Evolutionary conservation across 2,888 invertebrate species (phyloP), one percentile per base, ranked within the genome.

Genomic region (Lasioglossum oenotherae): DNA sequence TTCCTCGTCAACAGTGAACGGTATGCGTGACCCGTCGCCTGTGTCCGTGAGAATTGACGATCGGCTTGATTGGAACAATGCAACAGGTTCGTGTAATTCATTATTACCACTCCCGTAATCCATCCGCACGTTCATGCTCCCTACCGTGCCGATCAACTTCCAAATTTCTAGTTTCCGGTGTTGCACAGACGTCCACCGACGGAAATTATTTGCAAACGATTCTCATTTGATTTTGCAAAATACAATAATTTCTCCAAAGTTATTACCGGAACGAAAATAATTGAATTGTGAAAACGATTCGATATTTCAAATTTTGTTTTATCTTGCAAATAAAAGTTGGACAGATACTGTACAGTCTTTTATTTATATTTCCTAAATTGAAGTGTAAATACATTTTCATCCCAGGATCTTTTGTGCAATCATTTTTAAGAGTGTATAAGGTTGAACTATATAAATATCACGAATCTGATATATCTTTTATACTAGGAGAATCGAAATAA

Each of bases 81-180:
- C 71, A 71, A 71, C 71, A 71, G 71, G 71, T 71, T 41, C 41
- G 71, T 41, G 38, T 71, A 71, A 41, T 71, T 71, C 71, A 38
- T 71, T 41, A 71, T 41, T 71, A n/a, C 38, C 38, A 14, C 71
- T 71, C 38, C 57, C 23, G 23, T 71, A n/a, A 71, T 41, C 38
- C 41, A 12, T 12, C 31, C 64, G 64, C 27, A 1, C 31, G 31
- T 31, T 16, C 12, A 57, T n/a, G 57, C 57, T 57, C 12, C 23
- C n/a, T n/a, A 4, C n/a, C 1, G n/a, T n/a, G 57, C n/a, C 23
- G 10, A 10, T 23, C 2, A 53, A 53, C n/a, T n/a, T 57, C 57
- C n/a, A n/a, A 57, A 57, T 12, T 57, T 57, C n/a, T 57, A n/a
- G 12, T 57, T n/a, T n/a, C 57, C 3, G 23, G 3, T 10, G 23